phyloP scores from a whole-genome alignment of 2,113 vertebrate species.

The Crotalus viridis region DNA sequence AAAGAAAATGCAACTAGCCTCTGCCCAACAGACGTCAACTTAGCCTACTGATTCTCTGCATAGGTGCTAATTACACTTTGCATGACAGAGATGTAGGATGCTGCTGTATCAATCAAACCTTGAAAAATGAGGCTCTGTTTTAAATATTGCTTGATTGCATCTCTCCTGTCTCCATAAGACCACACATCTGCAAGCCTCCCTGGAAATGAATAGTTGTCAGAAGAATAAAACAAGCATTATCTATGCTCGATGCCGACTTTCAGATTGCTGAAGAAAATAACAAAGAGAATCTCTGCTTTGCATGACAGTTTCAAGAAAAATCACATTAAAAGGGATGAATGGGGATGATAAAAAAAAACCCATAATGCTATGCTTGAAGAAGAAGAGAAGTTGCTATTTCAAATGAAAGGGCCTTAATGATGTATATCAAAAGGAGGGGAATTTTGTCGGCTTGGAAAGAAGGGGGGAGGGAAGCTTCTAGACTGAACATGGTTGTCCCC shows the following conservation, averaged over 20 bases:
- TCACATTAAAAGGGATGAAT: conserved; percentile 18
- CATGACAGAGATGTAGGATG: neutral
- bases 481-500: neutral
- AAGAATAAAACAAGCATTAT: conserved; percentile 53
- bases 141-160: conserved; percentile 47
- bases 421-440: neutral
- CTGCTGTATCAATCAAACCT: conserved; percentile 23
- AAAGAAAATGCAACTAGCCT: neutral
- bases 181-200: conserved; percentile 25
- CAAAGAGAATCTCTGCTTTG: conserved; percentile 35
- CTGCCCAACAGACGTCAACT: conserved; percentile 6
- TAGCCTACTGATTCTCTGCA: conserved; percentile 22
- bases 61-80: conserved; percentile 31
- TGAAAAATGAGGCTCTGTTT: conserved; percentile 36
- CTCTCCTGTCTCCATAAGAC: conserved; percentile 40
- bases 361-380: conserved; percentile 14
- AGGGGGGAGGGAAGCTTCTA: neutral
- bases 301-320: conserved; percentile 31
- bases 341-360: conserved; percentile 13
- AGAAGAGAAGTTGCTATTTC: conserved; percentile 26
- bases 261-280: conserved; percentile 35
- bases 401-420: conserved; percentile 24
- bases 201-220: conserved; percentile 64
- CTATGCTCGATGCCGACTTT: conserved; percentile 40
- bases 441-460: neutral